Base-by-base conservation (phyloP, 2,888 invertebrate genomes). In the Ectobius pallidus region DNA sequence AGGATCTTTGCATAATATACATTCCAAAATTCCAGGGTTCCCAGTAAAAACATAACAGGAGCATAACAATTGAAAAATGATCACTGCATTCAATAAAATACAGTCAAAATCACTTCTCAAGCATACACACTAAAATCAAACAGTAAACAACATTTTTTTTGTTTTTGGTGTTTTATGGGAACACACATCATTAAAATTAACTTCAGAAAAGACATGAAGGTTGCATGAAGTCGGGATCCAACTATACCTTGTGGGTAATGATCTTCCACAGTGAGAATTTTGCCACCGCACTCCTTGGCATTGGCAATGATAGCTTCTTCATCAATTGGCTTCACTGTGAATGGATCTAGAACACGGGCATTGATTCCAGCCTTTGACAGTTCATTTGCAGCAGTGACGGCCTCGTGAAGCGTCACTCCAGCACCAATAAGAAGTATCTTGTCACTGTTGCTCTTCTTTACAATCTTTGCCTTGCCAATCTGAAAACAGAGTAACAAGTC, bases 281-380 rank as follows among this genome's bases (percentile, higher is more conserved):
- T 86, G 1, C 96, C 96, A 7, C 92, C 92, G 71, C 89, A 91
- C 70, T 91, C 91, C 75, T 87, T 86, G 2, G 96, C 97, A 82
- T 95, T 90, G 69, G 86, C 85, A 49, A 92, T 82, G 49, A 99
- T 90, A 1, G 91, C 87, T 0, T 88, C 89, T 70, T 86, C 88
- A 84, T 99, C 99, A 77, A 99, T 85, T 0, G 99, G 99, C 85
- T 99, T 99, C 74, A 99, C 85, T 11, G 98, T 97, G 86, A 98
- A 99, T 6, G 94, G 95, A 86, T 99, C 99, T 81, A 99, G 82
- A 25, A 99, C 91, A 58, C 97, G 89, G 0, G 92, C 90, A 72
- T 89, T 85, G 69, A 97, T 85, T 16, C 92, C 92, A n/a, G 82
- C 81, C 79, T 89, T 89, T 9, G 86, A 87, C 72, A 99, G 87